Percentiles rank a stretch among this genome's conserved stretches.
These are phyloP conservation scores for Salpingus planirostris DNA, from an alignment of 2,888 invertebrate species.

Conservation along the genomic window DNA sequence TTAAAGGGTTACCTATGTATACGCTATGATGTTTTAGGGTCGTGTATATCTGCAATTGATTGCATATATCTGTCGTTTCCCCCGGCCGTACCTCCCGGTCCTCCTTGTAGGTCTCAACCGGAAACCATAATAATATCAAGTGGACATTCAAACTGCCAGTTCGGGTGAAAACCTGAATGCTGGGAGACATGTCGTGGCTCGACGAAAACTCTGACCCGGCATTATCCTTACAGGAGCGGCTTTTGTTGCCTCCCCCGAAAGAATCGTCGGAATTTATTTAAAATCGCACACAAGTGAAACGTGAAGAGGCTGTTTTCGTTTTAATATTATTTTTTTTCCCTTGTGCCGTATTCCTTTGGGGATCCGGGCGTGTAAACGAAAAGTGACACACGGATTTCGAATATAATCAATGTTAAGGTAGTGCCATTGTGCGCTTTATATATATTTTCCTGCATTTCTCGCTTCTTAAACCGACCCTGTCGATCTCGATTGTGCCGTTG, in stretches of 20 bases:
- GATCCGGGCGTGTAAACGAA: slow-evolving; percentile 11
- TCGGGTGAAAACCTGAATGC: slow-evolving; percentile 23
- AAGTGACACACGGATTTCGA: slow-evolving; percentile 12
- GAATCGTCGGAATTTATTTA: no score
- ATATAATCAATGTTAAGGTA: slow-evolving; percentile 17
- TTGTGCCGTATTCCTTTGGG: no score
- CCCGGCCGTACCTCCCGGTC: no score
- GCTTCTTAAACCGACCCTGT: slow-evolving; percentile 17
- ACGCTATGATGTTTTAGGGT: no score
- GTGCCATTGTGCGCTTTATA: slow-evolving; percentile 15
- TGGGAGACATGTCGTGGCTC: slow-evolving; percentile 14
- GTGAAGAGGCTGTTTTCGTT: slow-evolving; percentile 3
- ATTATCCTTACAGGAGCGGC: slow-evolving; percentile 10
- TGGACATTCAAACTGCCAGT: slow-evolving; percentile 25
- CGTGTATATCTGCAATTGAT: no score
- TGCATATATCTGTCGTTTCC: no score
- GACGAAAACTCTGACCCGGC: slow-evolving; percentile 9
- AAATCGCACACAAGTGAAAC: no score
- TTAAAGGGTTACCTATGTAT: no score
- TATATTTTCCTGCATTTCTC: slow-evolving; percentile 15
- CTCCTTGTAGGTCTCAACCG: no score
- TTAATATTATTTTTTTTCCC: slow-evolving; percentile 10
- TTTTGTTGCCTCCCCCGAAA: slow-evolving; percentile 3
- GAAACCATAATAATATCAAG: slow-evolving; percentile 22
- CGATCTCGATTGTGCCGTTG: slow-evolving; percentile 17